Evolutionary conservation across 2,113 vertebrate species (phyloP).

Genomic region (Sakesphorus luctuosus): DNA sequence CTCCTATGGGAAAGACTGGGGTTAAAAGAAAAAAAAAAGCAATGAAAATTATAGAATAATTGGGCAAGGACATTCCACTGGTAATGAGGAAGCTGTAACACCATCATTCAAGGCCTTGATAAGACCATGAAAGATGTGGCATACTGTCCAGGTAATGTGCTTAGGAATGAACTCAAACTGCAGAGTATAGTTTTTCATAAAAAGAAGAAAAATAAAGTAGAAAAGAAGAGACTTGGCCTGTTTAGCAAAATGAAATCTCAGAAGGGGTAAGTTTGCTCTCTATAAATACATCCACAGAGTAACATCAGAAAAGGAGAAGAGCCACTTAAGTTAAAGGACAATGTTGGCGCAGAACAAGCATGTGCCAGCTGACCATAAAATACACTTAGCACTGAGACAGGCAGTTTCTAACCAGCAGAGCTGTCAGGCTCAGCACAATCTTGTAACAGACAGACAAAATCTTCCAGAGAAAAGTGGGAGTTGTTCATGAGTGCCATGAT

Average conservation of each 20-base stretch:
- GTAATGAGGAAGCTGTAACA: not conserved
- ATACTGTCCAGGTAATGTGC: not conserved
- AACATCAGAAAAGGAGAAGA: constrained; percentile 25
- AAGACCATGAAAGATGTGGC: not conserved
- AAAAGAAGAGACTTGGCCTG: not conserved
- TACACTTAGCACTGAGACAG: not conserved
- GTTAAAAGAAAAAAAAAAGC: not conserved
- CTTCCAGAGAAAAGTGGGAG: not conserved
- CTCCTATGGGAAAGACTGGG: not conserved
- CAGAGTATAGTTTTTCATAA: not conserved
- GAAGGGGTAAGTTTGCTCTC: not conserved
- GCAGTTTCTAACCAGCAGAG: not conserved
- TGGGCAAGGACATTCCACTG: not conserved
- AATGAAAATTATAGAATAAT: not conserved
- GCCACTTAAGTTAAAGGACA: constrained; percentile 21
- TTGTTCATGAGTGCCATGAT: not conserved
- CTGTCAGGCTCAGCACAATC: not conserved
- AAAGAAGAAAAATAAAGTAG: not conserved
- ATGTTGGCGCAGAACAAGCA: not conserved
- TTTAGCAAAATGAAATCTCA: constrained; percentile 13
- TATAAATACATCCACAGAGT: not conserved
- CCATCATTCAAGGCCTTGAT: not conserved
- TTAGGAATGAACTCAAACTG: not conserved
- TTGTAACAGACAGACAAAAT: not conserved
- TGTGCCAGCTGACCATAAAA: not conserved